Base-by-base conservation (phyloP, 2,888 invertebrate genomes). In the Xanthia togata region DNA sequence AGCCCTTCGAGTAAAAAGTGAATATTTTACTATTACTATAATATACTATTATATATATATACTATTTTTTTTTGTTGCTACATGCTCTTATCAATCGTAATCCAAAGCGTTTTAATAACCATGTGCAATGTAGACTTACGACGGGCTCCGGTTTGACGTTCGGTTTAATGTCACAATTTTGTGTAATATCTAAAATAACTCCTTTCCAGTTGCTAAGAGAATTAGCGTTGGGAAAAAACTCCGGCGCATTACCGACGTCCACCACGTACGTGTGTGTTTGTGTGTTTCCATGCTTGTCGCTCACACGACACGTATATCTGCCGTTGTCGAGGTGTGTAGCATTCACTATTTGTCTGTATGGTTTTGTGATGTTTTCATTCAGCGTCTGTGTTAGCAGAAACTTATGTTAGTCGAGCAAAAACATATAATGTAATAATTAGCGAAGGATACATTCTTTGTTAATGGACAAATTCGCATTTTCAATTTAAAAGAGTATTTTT, bases 221-320 rank as follows among this genome's bases (percentile, higher is more conserved):
- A 38, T 8, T 11, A 20, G 5, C 0, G 0, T 26, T 20, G 12
- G 9, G 8, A n/a, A 0, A 0, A 20, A 77, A 77, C 5, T 2
- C 35, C 0, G 90, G 90, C 1, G 76, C 60, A 14, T 11, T 65
- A 9, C 88, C 90, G 2, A 90, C 85, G 1, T 84, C 63, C 0
- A 89, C 85, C 1, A 74, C 73, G 41, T 84, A 88, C 0, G 90
- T 88, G 11, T 85, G 79, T 69, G 86, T 86, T 4, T 67, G 17
- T 50, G 74, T 72, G 1, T 78, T 38, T 11, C 88, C 87, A 9
- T 79, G 68, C 20, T 65, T 72, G 67, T 84, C 85, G 38, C 81
- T 89, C 26, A 86, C 88, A 47, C 78, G 87, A 20, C 89, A 89
- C 2, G 86, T 88, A 23, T 89, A 89, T 35, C 87, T 89, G 9